Evolutionary conservation across 2,888 invertebrate genomes (phyloP), one percentile per base, ranked within the genome.

Genomic region (Cancer borealis): DNA sequence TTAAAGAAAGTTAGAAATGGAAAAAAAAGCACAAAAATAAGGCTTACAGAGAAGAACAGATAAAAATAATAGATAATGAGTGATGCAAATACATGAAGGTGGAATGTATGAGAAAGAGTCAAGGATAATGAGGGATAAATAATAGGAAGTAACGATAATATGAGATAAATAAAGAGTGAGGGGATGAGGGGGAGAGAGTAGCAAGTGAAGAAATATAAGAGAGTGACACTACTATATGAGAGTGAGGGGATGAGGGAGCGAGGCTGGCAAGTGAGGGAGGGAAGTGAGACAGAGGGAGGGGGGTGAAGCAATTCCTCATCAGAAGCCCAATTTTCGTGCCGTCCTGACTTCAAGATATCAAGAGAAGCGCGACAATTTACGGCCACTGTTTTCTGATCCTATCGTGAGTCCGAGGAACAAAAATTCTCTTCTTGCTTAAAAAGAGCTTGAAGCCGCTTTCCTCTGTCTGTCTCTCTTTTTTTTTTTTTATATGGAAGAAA

Each of bases 331-430:
- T 93, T 93, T 93, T 93, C 93, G 91, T 49, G 91, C 91, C 93
- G 93, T 93, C 93, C 45, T 26, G 93, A 92, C 66, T 66, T 92
- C 91, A 39, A 92, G 93, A 87, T 93, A 93, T 93, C 93, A 93
- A 93, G 93, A 93, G 91, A 92, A 93, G 46, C 91, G 49, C 45
- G 87, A 88, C 91, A 92, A 93, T 93, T 93, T 93, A 93, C 88
- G 87, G 91, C 93, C 88, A 54, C 93, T 93, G 91, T 92, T 93
- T 93, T 91, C 93, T 93, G 93, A 93, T 93, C 93, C 93, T 93
- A 93, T 93, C 93, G 91, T 92, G 84, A 60, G 93, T 87, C 88
- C 84, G 92, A 87, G 91, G 49, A 66, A 92, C 87, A 93, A 91
- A 91, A 93, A 93, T 88, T 66, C 87, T 89, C 89, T 93, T 84